Base-by-base conservation (phyloP, 2,113 vertebrate genomes). In the Perca schrenkii region DNA sequence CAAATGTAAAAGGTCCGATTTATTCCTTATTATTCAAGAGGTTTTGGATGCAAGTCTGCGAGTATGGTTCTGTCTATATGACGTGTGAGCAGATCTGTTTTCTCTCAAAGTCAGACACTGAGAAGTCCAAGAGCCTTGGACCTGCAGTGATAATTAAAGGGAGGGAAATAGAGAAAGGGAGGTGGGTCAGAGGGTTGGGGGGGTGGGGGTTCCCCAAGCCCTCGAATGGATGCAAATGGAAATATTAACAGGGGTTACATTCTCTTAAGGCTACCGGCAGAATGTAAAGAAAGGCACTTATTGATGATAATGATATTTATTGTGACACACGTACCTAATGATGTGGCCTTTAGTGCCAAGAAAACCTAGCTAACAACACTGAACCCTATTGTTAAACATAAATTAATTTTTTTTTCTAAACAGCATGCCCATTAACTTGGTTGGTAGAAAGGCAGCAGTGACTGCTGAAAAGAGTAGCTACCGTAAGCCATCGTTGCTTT, bases 131-230 rank as follows among this genome's bases (percentile, higher is more conserved):
- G 62, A 88, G 79, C 68, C 52, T 66, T 80, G 84, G 76, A 74
- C 56, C 77, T 80, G 83, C 80, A 83, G 69, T 64, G 81, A 63
- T 74, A 74, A 58, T 84, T 54, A 84, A 84, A 86, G 85, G 84
- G 82, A 88, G 86, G 83, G 74, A 84, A 80, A 72, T 47, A 52
- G 86, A 68, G 82, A 77, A 49, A 61, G 78, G 70, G 78, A 14
- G 43, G 54, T 65, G 82, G 71, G 49, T 72, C 61, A 62, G 79
- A 70, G 71, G 74, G 58, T 53, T 50, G 84, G 73, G 53, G 71
- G 74, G 58, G 49, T 50, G 84, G 73, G 53, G 68, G 62, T 60
- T 74, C 72, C 43, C 49, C 66, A 66, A 82, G 70, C 77, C 40
- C 71, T 71, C 25, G 53, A 40, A 40, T 40, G 8, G 40, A 40